Base-by-base conservation (phyloP, 2,888 invertebrate species). In the Eupithecia centaureata region DNA sequence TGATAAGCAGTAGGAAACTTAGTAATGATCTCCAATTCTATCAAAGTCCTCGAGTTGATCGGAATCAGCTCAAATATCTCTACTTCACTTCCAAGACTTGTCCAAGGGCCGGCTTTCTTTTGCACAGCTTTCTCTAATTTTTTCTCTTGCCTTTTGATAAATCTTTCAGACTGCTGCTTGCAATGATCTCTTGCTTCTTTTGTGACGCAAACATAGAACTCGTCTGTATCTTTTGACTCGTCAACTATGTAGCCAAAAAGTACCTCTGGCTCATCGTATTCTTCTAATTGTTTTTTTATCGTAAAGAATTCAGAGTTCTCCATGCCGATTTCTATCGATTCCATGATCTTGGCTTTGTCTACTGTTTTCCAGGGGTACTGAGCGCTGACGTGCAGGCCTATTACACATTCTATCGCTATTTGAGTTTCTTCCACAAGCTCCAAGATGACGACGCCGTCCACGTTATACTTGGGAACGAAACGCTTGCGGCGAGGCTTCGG, bases 281-380 rank as follows among this genome's bases (percentile, higher is more conserved):
- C 85, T 65, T 89, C 85, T 61, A 95, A 80, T 22, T 87, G 79
- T 18, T 89, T 84, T 68, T 82, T 86, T 7, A 94, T 66, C 1
- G 82, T 74, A 27, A 82, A 87, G 33, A 94, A 88, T 66, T 94
- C 94, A 0, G 94, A 93, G 71, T 71, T 94, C 94, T 18, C 94
- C 94, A 54, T 5, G 18, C 94, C 92, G 0, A 94, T 72, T 2
- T 95, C 94, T 59, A 97, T 91, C 63, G 94, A 91, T 76, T 96
- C 95, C 61, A 94, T 89, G 1, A 97, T 87, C 56, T 94, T 88
- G 35, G 94, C 93, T 82, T 95, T 96, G 25, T 88, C 89, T 0
- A 96, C 88, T 69, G 90, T 92, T 70, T 95, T 95, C 96, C 96
- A 97, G 0, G 97, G 96, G 78, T 94, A 95, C 82, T 97, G 96